Conservation (phyloP, 1,140 invertebrate genomes). For the Drosophila nigromelanica region DNA sequence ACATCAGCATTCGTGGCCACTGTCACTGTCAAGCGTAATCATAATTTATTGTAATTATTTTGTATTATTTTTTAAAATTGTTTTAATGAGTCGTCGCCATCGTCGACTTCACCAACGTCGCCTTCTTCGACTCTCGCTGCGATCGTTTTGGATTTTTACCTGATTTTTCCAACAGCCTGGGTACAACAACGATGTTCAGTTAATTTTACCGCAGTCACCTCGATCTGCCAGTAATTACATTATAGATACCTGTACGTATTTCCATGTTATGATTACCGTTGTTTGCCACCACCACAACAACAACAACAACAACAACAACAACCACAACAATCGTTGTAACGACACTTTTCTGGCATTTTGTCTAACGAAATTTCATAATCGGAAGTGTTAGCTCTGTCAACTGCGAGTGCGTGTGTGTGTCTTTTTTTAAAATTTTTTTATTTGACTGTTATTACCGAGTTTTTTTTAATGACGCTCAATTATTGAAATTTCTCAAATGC, state of each 20-base stretch:
- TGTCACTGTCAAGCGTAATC: slow-evolving; percentile 81
- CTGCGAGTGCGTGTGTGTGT: slow-evolving; percentile 8
- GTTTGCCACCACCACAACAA: slow-evolving; percentile 29
- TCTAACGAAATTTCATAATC: slow-evolving; percentile 78
- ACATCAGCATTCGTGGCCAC: slow-evolving; percentile 67
- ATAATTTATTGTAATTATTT: slow-evolving; percentile 83
- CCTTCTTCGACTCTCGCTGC: slow-evolving; percentile 30
- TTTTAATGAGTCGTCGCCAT: slow-evolving; percentile 73
- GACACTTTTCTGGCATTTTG: slow-evolving; percentile 55
- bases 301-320: slow-evolving; percentile 17
- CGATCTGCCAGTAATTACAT: slow-evolving; percentile 76
- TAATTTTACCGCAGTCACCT: slow-evolving; percentile 65
- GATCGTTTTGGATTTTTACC: slow-evolving; percentile 65
- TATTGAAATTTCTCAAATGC: slow-evolving; percentile 81
- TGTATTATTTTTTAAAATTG: slow-evolving; percentile 83
- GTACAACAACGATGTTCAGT: slow-evolving; percentile 51
- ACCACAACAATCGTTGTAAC: slow-evolving; percentile 29
- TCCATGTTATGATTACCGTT: slow-evolving; percentile 73
- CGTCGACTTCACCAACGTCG: slow-evolving; percentile 26
- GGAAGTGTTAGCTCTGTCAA: slow-evolving; percentile 64
- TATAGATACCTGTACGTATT: slow-evolving; percentile 70
- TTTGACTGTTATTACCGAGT: slow-evolving; percentile 53
- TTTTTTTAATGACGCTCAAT: slow-evolving; percentile 76
- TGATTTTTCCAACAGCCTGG: slow-evolving; percentile 48
- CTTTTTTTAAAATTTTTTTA: slow-evolving; percentile 8